phyloP scores from a whole-genome alignment of 2,113 vertebrate species.

The Deroptyus accipitrinus region DNA sequence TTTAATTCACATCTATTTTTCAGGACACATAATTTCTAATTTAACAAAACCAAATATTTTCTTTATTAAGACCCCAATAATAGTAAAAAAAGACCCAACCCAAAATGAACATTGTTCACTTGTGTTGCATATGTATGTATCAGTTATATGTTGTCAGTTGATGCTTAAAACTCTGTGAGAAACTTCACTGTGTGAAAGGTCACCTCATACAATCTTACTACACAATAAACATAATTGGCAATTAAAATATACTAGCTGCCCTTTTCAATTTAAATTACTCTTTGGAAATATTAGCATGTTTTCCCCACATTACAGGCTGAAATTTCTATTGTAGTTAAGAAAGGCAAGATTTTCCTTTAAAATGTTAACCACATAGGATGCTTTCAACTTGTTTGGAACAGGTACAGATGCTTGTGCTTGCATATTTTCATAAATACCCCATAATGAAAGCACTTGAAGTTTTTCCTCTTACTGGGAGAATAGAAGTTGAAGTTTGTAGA shows the following conservation, averaged over 20 bases:
- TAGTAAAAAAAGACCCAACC: background rate
- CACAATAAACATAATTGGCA: background rate
- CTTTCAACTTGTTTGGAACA: background rate
- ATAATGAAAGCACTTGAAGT: background rate
- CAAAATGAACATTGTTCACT: background rate
- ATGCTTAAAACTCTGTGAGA: background rate
- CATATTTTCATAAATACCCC: background rate
- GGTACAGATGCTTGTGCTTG: background rate
- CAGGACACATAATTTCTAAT: background rate
- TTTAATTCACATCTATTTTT: background rate
- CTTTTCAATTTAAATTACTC: background rate
- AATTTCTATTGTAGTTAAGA: background rate
- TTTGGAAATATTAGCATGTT: background rate
- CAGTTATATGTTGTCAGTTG: background rate
- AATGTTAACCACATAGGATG: background rate
- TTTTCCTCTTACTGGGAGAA: background rate
- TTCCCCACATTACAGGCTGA: background rate
- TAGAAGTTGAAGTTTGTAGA: background rate
- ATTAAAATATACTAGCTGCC: background rate
- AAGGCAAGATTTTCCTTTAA: background rate
- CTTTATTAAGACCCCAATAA: background rate
- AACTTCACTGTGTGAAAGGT: background rate
- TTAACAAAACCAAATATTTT: background rate
- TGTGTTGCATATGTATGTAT: background rate
- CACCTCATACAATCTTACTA: background rate